A percentile compares a stretch with the other conserved stretches of the same genome.
These are phyloP conservation scores for Dromius quadrimaculatus DNA, from an alignment of 2,888 invertebrate genomes.

Conservation along the genomic window DNA sequence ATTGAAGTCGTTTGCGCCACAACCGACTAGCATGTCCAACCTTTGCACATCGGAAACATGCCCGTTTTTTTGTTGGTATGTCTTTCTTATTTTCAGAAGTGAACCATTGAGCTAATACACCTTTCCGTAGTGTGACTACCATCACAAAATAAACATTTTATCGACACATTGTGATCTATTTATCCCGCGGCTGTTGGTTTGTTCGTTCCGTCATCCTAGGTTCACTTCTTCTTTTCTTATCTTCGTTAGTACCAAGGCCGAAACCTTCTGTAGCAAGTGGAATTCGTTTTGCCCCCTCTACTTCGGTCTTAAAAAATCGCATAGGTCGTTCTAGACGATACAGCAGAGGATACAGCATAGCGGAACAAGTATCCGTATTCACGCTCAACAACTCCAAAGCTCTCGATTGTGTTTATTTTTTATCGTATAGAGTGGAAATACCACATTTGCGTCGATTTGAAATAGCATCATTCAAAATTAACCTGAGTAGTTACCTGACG, in stretches of 20 bases:
- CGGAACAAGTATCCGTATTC: slow-evolving; percentile 20
- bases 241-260: not conserved
- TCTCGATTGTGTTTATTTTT: slow-evolving; percentile 30
- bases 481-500: slow-evolving; percentile 5
- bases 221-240: not conserved
- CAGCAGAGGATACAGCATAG: slow-evolving; percentile 38
- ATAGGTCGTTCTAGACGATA: not conserved
- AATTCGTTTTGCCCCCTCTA: slow-evolving; percentile 3
- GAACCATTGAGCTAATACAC: slow-evolving; percentile 2
- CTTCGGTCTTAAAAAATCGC: not conserved
- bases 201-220: not conserved
- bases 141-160: slow-evolving; percentile 31
- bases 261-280: slow-evolving; percentile 4
- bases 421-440: slow-evolving; percentile 17
- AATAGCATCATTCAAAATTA: slow-evolving; percentile 18
- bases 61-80: not conserved
- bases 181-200: slow-evolving; percentile 1
- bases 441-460: not conserved
- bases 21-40: slow-evolving; percentile 6
- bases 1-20: slow-evolving; percentile 5
- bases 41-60: slow-evolving; percentile 27
- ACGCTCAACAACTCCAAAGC: slow-evolving; percentile 16
- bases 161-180: not conserved
- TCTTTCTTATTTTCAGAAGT: slow-evolving; percentile 9
- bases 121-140: slow-evolving; percentile 15